Base-by-base conservation (phyloP, 2,113 vertebrate genomes). In the Phoenicopterus ruber region DNA sequence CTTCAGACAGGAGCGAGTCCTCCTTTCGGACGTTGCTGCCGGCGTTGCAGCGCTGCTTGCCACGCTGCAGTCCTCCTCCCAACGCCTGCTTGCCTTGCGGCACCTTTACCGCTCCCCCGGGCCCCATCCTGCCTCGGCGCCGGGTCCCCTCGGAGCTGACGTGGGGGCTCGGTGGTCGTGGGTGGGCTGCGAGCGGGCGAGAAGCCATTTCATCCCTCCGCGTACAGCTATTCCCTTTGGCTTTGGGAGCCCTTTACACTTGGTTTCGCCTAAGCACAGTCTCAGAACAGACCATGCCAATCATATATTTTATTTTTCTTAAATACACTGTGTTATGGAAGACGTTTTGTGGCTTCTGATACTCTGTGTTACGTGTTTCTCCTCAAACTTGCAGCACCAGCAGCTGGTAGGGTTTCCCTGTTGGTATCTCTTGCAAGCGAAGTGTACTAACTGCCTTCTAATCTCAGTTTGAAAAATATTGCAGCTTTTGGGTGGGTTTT, bases 241-340 rank as follows among this genome's bases (percentile, higher is more conserved):
- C 67, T 81, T 36, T 58, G 42, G 79, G 86, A 93, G 42, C 42
- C 29, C 22, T 58, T 78, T 13, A 21, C 22, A 2, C 69, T 61
- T 58, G 36, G 15, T 69, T 66, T 46, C 5, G 7, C 55, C 61
- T n/a, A 21, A 76, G 57, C 61, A 20, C 10, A 2, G 78, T 90
- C 91, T 94, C 93, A 78, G 96, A 95, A 63, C 88, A 93, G 94
- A 93, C 83, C 67, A 22, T 73, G 80, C 98, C 98, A 97, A 98
- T 98, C 98, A 97, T 98, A 96, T 98, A 98, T 98, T 98, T 97
- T 55, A 21, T 10, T 58, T 55, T 44, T 80, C 72, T 36, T n/a
- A n/a, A 82, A 90, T 84, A 61, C 83, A 84, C 55, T 74, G 57
- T 88, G 73, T 97, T 84, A 77, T 24, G 59, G 90, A 61, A 94